These are phyloP conservation scores for Chionis minor DNA, from an alignment of 2,113 vertebrate genomes.

Conservation along the genomic window DNA sequence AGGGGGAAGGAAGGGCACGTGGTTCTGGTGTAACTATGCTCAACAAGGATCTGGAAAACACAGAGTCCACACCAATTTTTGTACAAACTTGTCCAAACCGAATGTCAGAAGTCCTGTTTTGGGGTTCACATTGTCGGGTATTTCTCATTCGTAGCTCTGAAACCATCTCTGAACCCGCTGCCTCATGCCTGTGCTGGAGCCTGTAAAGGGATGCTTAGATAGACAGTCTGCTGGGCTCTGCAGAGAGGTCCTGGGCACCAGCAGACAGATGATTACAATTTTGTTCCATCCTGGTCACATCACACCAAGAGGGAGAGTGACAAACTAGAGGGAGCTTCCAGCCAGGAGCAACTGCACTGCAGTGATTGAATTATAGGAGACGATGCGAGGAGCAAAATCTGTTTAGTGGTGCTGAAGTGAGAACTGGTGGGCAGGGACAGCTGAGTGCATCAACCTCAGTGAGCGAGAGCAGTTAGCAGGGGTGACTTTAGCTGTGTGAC, in stretches of 20 bases:
- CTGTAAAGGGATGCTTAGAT: neutral
- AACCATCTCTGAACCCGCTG: neutral
- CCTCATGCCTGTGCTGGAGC: neutral
- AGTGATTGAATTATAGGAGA: conserved; percentile 7
- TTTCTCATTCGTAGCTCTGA: neutral
- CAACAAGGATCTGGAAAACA: neutral
- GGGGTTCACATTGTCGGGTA: neutral
- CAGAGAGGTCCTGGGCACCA: neutral
- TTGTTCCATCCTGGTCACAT: neutral
- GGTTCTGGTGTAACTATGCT: neutral
- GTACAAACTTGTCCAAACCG: neutral
- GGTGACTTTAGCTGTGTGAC: neutral
- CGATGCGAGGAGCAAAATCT: neutral
- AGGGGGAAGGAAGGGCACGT: neutral
- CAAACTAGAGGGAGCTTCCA: neutral
- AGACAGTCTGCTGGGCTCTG: neutral
- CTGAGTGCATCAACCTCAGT: neutral
- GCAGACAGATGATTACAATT: neutral
- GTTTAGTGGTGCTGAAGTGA: neutral
- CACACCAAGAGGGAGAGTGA: neutral
- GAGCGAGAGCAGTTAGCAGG: neutral
- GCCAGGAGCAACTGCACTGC: neutral
- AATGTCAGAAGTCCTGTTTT: neutral
- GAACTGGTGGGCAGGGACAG: neutral
- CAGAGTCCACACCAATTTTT: neutral